phyloP scores from a whole-genome alignment of 2,113 vertebrate genomes.

The Oophaga pumilio region DNA sequence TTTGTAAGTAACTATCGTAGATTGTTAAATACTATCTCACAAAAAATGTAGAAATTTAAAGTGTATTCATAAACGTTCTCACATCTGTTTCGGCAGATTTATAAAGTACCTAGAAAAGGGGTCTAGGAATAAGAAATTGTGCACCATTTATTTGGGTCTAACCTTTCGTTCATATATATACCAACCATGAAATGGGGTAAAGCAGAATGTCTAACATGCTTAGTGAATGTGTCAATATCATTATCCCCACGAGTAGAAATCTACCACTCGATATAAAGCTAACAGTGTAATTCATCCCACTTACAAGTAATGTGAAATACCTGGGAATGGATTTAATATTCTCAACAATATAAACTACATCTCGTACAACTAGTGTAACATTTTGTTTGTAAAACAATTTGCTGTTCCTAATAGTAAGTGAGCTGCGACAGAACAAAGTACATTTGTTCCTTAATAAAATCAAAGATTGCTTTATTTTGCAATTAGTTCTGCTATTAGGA shows the following conservation, averaged over 20 bases:
- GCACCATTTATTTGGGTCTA: neutral
- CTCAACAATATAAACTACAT: constrained; percentile 12
- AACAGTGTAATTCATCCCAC: neutral
- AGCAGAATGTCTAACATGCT: neutral
- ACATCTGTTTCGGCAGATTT: neutral
- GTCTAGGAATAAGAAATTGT: neutral
- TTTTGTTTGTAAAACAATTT: constrained; percentile 18
- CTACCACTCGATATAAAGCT: neutral
- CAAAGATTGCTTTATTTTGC: constrained; percentile 42
- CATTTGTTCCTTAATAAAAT: constrained; percentile 27
- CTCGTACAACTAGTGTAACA: constrained; percentile 2
- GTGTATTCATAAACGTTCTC: too few relatives aligned
- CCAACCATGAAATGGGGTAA: neutral
- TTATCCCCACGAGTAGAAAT: neutral
- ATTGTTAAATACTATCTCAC: neutral
- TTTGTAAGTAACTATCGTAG: constrained; percentile 26
- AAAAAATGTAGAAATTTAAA: neutral
- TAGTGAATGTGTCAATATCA: neutral
- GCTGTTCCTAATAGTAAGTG: constrained; percentile 20
- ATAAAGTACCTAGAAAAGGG: neutral
- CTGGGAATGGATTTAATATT: neutral
- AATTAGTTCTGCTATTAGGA: constrained; percentile 42
- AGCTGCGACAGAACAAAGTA: constrained; percentile 36
- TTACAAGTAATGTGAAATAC: neutral
- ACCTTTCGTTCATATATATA: neutral